Evolutionary conservation across 2,113 vertebrate species (phyloP), one percentile per base, ranked within the genome.

Genomic region (Percopsis transmontana): DNA sequence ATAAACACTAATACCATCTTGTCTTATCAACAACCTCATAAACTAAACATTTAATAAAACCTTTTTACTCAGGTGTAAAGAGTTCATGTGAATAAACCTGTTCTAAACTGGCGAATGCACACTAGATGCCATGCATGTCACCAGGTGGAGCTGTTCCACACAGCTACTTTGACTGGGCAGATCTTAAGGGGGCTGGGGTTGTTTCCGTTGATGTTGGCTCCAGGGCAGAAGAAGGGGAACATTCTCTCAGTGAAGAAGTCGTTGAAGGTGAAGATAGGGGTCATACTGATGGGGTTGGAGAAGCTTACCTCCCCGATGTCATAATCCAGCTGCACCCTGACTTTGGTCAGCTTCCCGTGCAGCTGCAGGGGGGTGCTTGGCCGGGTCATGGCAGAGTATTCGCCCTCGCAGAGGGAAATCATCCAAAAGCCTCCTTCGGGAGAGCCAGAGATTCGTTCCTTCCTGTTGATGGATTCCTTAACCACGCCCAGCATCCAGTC

Each of bases 401-500:
- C 68, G 2, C 89, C 86, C 51, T 91, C 88, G 4, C 81, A 91
- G 72, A 88, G 83, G 0, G 91, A 90, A 42, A 93, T 87, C 81
- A 89, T 93, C 92, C 92, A 93, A 41, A 91, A 92, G 11, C 92
- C 92, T 0, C 88, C 90, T 60, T 92, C 84, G 0, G 92, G 89
- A 38, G 91, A 90, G 14, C 91, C 91, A 0, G 90, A 91, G 58
- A 93, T 87, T 15, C 69, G 90, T 1, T 91, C 91, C 58, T 93
- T 93, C 62, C 92, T 85, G 81, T 86, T 86, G 10, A 92, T 81
- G 42, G 91, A 91, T 54, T 78, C 84, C 48, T 83, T 89, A 50
- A 90, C 92, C 59, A 93, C 91, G 0, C 92, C 92, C 0, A 93
- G 85, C 76, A 92, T 90, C 92, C 92, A 93, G 82, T 93, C 92